Base-by-base conservation (phyloP, 2,113 vertebrate genomes). In the Salvelinus namaycush region DNA sequence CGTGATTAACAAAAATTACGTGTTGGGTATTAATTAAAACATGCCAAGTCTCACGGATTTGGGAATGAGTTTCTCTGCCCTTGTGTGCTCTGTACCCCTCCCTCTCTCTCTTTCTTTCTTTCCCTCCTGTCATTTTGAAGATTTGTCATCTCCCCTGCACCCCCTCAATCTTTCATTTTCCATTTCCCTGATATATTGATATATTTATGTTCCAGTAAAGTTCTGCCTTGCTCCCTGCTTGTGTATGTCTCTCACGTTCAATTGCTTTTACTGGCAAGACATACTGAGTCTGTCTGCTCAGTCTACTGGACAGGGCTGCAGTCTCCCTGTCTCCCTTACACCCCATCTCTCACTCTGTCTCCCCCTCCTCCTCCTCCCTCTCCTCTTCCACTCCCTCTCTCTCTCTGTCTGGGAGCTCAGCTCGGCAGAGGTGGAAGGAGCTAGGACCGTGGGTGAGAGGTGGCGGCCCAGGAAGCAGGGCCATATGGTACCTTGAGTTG, bases 21-120 rank as follows among this genome's bases (percentile, higher is more conserved):
- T 93, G 90, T 93, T 92, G 89, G 93, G 91, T 92, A 93, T 93
- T 91, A 92, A 90, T 93, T 39, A 93, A 94, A 94, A 82, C 89
- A 81, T 76, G 84, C 74, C 90, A 90, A 90, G 90, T 91, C 90
- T 92, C 83, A 90, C 57, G 66, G 66, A 62, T 34, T 49, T 79
- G 74, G 34, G 26, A 65, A 48, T 13, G 80, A 85, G 76, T 90
- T n/a, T 75, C n/a, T 22, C 65, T 70, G 6, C 31, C 6, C 13
- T 34, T 39, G 66, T 68, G 14, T 13, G 12, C 65, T 59, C 20
- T 54, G 34, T 62, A 24, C 85, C 79, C 20, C n/a, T 85, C 79
- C 20, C n/a, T 29, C 20, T 1, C n/a, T 31, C 14, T 80, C 26
- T 51, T 18, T 22, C 18, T 54, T 59, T n/a, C n/a, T 39, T 49